A percentile compares a stretch with the other conserved stretches of the same genome.
phyloP scores from a whole-genome alignment of 2,113 vertebrate species.

The Hemichromis elongatus region DNA sequence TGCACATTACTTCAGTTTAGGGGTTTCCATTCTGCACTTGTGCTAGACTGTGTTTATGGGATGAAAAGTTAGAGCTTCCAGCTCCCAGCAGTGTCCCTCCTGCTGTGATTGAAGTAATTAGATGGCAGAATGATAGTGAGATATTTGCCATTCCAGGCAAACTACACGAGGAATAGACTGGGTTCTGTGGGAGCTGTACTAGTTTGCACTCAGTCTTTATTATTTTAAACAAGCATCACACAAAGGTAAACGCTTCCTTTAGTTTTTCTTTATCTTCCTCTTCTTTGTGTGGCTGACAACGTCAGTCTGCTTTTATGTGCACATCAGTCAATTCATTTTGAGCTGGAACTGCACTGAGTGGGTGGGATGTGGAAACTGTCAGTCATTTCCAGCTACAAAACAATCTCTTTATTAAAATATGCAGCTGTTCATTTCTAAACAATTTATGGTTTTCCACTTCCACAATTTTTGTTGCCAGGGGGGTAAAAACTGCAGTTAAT shows the following conservation, averaged over 20 bases:
- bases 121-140: neutral
- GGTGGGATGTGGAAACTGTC: neutral
- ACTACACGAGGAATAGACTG: neutral
- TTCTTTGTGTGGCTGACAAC: neutral
- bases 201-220: neutral
- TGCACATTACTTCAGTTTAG: neutral
- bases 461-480: neutral
- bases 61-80: neutral
- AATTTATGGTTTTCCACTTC: neutral
- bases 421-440: neutral
- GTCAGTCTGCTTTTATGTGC: neutral
- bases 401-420: neutral
- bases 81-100: neutral
- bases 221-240: neutral
- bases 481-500: neutral
- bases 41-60: neutral
- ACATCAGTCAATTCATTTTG: neutral
- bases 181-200: neutral
- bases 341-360: neutral
- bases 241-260: neutral
- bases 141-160: neutral
- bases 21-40: neutral
- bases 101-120: slow-evolving; percentile 28
- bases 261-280: neutral
- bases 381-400: neutral